Evolutionary conservation across 2,888 invertebrate species (phyloP).

Genomic region (Rhorus exstirpatorius): DNA sequence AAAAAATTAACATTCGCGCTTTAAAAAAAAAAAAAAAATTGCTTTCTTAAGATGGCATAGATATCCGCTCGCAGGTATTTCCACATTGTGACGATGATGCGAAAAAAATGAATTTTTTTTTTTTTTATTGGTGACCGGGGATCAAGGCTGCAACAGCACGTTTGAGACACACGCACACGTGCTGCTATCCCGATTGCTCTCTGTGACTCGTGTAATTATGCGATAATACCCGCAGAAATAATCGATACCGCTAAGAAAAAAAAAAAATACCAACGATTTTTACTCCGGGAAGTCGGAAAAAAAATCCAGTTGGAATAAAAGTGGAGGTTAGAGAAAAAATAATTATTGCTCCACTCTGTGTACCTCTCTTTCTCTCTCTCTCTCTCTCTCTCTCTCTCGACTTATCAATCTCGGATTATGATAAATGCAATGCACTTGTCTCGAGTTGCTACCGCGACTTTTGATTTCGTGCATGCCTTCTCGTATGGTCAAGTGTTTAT

Average conservation of each 20-base stretch:
- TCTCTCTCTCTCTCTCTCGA: no score
- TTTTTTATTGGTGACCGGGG: slow-evolving; percentile 17
- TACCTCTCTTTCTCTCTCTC: slow-evolving; percentile 3
- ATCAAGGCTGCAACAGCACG: slow-evolving; percentile 47
- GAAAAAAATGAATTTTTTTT: no score
- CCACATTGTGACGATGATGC: no score
- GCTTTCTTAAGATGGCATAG: no score
- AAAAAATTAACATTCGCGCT: no score
- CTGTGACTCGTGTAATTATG: slow-evolving; percentile 44
- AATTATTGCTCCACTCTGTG: slow-evolving; percentile 8
- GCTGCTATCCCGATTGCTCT: slow-evolving; percentile 13
- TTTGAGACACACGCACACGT: neutral
- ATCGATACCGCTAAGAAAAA: slow-evolving; percentile 4
- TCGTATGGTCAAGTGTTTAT: neutral
- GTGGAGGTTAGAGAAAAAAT: slow-evolving; percentile 9
- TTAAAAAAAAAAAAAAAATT: no score
- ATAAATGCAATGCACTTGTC: no score
- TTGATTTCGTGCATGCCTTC: slow-evolving; percentile 27
- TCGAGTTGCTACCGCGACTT: no score
- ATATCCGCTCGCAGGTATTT: no score
- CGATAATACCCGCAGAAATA: slow-evolving; percentile 43
- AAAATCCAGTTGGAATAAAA: neutral
- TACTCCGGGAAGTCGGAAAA: slow-evolving; percentile 13
- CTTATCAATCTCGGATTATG: no score
- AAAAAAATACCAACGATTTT: no score